Conservation (phyloP, 2,113 vertebrate genomes). For the Boulengeromyrus knoepffleri region DNA sequence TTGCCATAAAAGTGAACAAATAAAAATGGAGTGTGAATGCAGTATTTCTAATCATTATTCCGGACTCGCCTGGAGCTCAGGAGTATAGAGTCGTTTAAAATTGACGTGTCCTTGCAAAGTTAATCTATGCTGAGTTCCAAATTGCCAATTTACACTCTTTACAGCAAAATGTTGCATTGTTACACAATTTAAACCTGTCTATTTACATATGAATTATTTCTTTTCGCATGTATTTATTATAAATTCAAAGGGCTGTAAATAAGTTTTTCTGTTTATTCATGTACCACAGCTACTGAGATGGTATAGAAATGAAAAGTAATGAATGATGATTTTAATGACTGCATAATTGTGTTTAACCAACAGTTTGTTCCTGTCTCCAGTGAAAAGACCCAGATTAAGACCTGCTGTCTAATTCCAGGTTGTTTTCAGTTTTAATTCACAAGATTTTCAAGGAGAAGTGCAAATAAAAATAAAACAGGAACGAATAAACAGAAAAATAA, state of each 20-base stretch:
- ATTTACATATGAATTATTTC: not conserved
- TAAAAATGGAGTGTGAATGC: not conserved
- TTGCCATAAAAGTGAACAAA: constrained; percentile 10
- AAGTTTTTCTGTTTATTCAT: not conserved
- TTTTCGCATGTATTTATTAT: not conserved
- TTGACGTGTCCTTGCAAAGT: constrained; percentile 1
- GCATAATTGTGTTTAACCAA: not conserved
- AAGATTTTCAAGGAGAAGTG: not conserved
- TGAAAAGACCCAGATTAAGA: not conserved
- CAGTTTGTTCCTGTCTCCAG: not conserved
- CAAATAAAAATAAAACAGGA: not conserved
- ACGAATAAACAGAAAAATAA: not conserved
- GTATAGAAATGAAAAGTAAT: not conserved
- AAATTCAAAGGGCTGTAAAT: not conserved
- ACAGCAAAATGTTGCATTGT: not conserved
- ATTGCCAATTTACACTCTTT: not conserved
- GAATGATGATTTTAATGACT: not conserved
- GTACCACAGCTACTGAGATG: not conserved
- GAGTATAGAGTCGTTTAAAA: not conserved
- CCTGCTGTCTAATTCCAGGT: not conserved
- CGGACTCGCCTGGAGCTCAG: too few species aligned
- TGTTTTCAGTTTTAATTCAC: not conserved
- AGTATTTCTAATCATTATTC: constrained; percentile 1
- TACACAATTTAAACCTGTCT: not conserved
- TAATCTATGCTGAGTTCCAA: not conserved